Base-by-base conservation (phyloP, 2,797 vertebrate species). In the Scomberomorus guttatus region DNA sequence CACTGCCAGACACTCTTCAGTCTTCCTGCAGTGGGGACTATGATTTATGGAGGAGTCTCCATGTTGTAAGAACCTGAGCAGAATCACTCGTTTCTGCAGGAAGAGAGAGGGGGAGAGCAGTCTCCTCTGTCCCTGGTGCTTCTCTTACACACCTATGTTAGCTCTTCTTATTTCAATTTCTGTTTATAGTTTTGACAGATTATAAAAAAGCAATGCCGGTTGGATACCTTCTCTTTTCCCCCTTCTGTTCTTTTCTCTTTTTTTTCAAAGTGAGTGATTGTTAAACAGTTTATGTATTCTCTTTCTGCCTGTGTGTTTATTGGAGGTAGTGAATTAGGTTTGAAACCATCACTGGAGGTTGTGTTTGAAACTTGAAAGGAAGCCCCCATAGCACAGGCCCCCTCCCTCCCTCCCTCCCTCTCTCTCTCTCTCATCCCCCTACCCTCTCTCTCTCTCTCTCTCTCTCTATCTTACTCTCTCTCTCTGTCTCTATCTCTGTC, bases 331-430 rank as follows among this genome's bases (percentile, higher is more conserved):
- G 94, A 94, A 95, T 94, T 95, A 93, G 91, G 92, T 95, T 94
- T 95, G 93, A 94, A 94, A 94, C 91, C 90, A 92, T 94, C 93
- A 94, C 93, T 80, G 88, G 91, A 91, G 94, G 93, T 93, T 94
- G 90, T 91, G 92, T 93, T 94, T 94, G 93, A 94, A 95, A 95
- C 94, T 95, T 95, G 91, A 96, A 95, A 96, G 93, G 88, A 92
- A 92, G 64, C 85, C 90, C 89, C 90, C 89, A 79, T 75, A 91
- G 87, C 86, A 78, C 62, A 74, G 37, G 5, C 77, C 70, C 77
- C 83, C 71, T 46, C 85, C 58, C 51, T 56, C 64, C 67, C 63
- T 70, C 72, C 63, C 87, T 76, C 80, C 61, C 42, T 44, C 42
- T 44, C 39, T 42, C 39, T 42, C 39, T 42, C 39, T 71, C 64